Base-by-base conservation (phyloP, 2,888 invertebrate species). In the Drosophila peninsularis region DNA sequence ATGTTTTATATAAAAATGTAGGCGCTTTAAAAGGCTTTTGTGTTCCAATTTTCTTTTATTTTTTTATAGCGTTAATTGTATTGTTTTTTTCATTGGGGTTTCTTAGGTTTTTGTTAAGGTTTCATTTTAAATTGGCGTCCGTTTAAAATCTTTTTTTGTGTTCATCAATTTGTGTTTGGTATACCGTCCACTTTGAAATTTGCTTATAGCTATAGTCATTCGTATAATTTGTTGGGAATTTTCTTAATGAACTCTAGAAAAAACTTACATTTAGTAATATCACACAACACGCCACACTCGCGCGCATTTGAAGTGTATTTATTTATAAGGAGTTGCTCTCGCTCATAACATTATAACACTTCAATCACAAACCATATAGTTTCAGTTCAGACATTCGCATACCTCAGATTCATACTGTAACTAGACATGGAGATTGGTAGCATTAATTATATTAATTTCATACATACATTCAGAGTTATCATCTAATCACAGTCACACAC, bases 231-330 rank as follows among this genome's bases (percentile, higher is more conserved):
- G n/a, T 50, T 73, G 45, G 41, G 62, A 49, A 57, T 62, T 53
- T 47, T 24, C 49, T 74, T 68, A 73, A 45, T 66, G 42, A 57
- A 76, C 65, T 67, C 64, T 76, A 77, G 71, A 83, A 71, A 71
- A 66, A 72, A 61, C 81, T 85, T 85, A 85, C 81, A 71, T 84
- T 82, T 66, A 64, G 70, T 85, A 89, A 84, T 85, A 85, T 85
- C 85, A 85, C 85, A 89, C 85, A 87, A 69, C 84, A 88, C 88
- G 72, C 69, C 74, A 73, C 77, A 83, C 88, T 71, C 75, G 78
- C 83, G 83, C 83, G 82, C 75, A 80, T 77, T 75, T 80, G 64
- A 84, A 81, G 65, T 74, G 65, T 55, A 64, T 41, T 37, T 27
- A 27, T 45, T 52, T 72, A 61, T 21, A 53, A 63, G 67, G 44